Evolutionary conservation across 1,140 invertebrate species (phyloP), one percentile per base, ranked within the genome.

Genomic region (Calycopis cecrops): DNA sequence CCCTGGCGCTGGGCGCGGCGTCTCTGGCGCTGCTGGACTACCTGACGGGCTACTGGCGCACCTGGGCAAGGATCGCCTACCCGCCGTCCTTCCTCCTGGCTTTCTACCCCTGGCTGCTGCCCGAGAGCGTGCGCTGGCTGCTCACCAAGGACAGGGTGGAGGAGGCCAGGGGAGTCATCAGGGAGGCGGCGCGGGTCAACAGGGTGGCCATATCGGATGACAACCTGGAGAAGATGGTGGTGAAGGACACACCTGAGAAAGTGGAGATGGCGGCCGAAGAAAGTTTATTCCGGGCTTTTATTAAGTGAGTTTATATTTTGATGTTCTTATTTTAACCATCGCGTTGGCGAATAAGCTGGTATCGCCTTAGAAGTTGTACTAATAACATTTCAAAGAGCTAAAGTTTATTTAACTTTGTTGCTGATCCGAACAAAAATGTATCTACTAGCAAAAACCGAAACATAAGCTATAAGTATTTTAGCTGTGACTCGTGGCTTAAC

Each of bases 71-170:
- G 9, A 78, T 92, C 4, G 88, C 93, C 4, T 95, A 95, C 55
- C 82, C 88, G 0, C 92, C 93, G 0, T 92, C 92, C 9, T 71
- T 95, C 11, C 75, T 93, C 0, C 88, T 94, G 14, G 73, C 94
- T 9, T 78, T 90, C 1, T 91, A 93, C 66, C 91, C 90, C 9
- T 91, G 91, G 83, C 69, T 92, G 37, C 69, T 92, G n/a, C 91
- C 91, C 0, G 92, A 93, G 83, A 93, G 92, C 35, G 86, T 92
- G 18, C 86, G 94, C 62, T 96, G 95, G 95, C 87, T 96, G 9
- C 73, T 95, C 28, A 91, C 93, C 2, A 90, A 92, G 35, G 91
- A 92, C 7, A 90, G 91, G 55, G 88, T 91, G 38, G 77, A 91
- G 0, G 90, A 93, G 57, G 92, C 92, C 3, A 88, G 89, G n/a